Conservation (phyloP, 2,888 invertebrate genomes). For the Zygothrica quintamaculata region DNA sequence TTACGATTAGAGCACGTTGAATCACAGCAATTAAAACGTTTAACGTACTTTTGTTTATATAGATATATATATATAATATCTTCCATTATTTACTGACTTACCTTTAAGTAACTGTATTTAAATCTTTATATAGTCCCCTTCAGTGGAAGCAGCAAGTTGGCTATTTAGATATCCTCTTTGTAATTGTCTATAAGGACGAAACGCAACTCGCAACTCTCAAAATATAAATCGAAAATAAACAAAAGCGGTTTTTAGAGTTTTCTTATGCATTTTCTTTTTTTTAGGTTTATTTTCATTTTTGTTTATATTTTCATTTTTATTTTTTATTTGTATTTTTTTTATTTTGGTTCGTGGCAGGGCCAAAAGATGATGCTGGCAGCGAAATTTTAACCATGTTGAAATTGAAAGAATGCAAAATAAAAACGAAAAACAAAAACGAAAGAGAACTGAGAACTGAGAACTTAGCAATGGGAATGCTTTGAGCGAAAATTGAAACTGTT, state of each 20-base stretch:
- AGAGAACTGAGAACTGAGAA: neutral
- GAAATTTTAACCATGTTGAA: slow-evolving; percentile 23
- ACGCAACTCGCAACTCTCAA: slow-evolving; percentile 6
- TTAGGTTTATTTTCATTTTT: neutral
- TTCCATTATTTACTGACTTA: too few relatives aligned
- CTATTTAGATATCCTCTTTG: slow-evolving; percentile 16
- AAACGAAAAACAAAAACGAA: too few relatives aligned
- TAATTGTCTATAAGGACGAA: slow-evolving; percentile 1
- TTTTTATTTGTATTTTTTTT: slow-evolving; percentile 11
- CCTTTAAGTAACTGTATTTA: too few relatives aligned
- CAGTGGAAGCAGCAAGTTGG: too few relatives aligned
- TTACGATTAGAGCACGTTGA: too few relatives aligned
- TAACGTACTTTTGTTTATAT: too few relatives aligned
- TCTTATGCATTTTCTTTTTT: too few relatives aligned
- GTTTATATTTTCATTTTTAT: slow-evolving; percentile 1
- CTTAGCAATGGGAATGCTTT: slow-evolving; percentile 30
- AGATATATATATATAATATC: too few relatives aligned
- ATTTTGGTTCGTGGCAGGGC: slow-evolving; percentile 1
- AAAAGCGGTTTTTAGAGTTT: slow-evolving; percentile 4
- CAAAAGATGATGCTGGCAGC: slow-evolving; percentile 22
- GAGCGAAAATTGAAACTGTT: slow-evolving; percentile 16
- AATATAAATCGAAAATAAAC: slow-evolving; percentile 42
- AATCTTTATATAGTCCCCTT: too few relatives aligned
- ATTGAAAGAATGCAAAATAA: slow-evolving; percentile 23
- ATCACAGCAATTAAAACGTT: too few relatives aligned